Base-by-base conservation (phyloP, 2,113 vertebrate genomes). In the Salvator merianae region DNA sequence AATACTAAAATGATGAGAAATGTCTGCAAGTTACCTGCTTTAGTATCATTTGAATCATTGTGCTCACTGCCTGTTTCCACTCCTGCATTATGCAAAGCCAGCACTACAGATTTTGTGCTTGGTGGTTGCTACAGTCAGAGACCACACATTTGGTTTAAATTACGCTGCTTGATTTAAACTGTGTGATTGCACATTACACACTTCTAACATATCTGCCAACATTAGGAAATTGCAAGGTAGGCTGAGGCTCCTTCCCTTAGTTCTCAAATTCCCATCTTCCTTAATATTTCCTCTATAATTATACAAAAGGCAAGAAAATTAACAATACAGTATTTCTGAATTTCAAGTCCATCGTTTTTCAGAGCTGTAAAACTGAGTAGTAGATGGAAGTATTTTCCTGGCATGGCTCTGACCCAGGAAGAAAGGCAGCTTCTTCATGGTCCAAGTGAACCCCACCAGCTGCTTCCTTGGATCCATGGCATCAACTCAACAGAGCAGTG, bases 1-100 rank as follows among this genome's bases (percentile, higher is more conserved):
- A 13, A 50, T 90, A 88, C 78, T 77, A 55, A 86, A 83, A 80
- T 32, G 66, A 90, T 77, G 75, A 1, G 3, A 83, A 85, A 73
- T 28, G 26, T 88, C 80, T 55, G 20, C 38, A 38, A 76, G 40
- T 76, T 89, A 85, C 84, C 86, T 88, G 24, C 32, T 40, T 50
- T 89, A 79, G 78, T 20, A 7, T 77, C 82, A 63, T 70, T 50
- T 73, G 3, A 72, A 68, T 81, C 72, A 70, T n/a, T 79, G 7
- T 43, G 76, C 32, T 84, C 38, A 26, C 32, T 86, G 28, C 72
- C 87, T 26, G 1, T 47, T 85, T 87, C 80, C 4, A 5, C 59
- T 85, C 0, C 0, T 63, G 7, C 59, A 12, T 69, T 26, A 4
- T 30, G 34, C 47, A 79, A 82, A 20, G 65, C 3, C 13, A 50